phyloP scores from a whole-genome alignment of 2,888 invertebrate species.

The Aquatica leii region DNA sequence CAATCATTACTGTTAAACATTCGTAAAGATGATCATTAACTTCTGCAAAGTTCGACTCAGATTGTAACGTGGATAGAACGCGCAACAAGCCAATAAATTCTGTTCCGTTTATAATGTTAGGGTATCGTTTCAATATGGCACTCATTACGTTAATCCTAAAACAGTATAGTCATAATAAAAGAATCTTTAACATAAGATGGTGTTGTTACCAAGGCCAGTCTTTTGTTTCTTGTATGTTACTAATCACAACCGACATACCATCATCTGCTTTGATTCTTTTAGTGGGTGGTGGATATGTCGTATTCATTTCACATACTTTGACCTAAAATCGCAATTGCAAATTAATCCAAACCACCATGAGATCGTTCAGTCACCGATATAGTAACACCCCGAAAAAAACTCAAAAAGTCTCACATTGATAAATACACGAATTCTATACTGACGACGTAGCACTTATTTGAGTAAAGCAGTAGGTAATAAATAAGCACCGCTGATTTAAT shows the following conservation, averaged over 20 bases:
- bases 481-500: too few relatives aligned
- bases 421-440: too few relatives aligned
- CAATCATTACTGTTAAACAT: slow-evolving; percentile 52
- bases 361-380: too few relatives aligned
- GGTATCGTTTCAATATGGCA: slow-evolving; percentile 58
- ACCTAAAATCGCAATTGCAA: background rate
- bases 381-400: too few relatives aligned
- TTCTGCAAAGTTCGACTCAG: slow-evolving; percentile 52
- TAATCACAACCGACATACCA: slow-evolving; percentile 51
- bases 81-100: slow-evolving; percentile 58
- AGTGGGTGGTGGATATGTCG: slow-evolving; percentile 22
- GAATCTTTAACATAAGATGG: background rate
- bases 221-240: slow-evolving; percentile 52
- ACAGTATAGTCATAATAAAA: slow-evolving; percentile 2
- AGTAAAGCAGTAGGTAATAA: too few relatives aligned
- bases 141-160: slow-evolving; percentile 57
- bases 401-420: too few relatives aligned
- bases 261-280: slow-evolving; percentile 52
- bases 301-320: slow-evolving; percentile 16
- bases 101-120: slow-evolving; percentile 53
- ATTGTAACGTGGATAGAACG: slow-evolving; percentile 54
- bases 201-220: slow-evolving; percentile 59
- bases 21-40: slow-evolving; percentile 56
- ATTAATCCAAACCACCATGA: too few relatives aligned
- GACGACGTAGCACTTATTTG: too few relatives aligned